phyloP scores from a whole-genome alignment of 2,888 invertebrate species.

The Heteromyza rotundicornis region DNA sequence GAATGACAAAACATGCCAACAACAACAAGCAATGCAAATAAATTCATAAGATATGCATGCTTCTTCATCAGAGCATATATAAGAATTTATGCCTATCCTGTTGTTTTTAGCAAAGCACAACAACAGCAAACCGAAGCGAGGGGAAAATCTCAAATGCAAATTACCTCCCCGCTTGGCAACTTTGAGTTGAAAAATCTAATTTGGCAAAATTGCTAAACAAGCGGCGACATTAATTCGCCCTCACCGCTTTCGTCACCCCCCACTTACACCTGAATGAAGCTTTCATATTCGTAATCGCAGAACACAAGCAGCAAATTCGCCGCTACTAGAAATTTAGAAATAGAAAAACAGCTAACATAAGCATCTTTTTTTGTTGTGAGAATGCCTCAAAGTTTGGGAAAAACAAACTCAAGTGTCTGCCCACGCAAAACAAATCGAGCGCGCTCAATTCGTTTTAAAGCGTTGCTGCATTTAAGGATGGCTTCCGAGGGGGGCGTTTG shows the following conservation, averaged over 20 bases:
- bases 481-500: too few species aligned
- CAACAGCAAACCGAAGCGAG: not conserved
- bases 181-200: constrained; percentile 2
- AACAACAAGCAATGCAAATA: not conserved
- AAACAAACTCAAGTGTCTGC: too few species aligned
- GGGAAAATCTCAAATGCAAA: not conserved
- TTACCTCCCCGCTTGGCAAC: not conserved
- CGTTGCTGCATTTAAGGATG: too few species aligned
- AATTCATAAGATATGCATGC: not conserved
- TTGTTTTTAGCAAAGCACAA: not conserved
- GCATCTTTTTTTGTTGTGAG: too few species aligned
- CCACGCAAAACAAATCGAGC: too few species aligned
- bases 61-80: not conserved
- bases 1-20: not conserved
- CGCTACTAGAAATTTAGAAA: too few species aligned
- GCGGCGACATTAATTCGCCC: constrained; percentile 7
- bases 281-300: too few species aligned
- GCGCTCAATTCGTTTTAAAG: too few species aligned
- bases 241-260: not conserved
- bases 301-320: too few species aligned
- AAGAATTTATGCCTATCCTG: not conserved
- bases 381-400: too few species aligned
- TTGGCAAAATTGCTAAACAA: constrained; percentile 13
- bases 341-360: too few species aligned
- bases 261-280: too few species aligned